Evolutionary conservation across 2,888 invertebrate species (phyloP), one percentile per base, ranked within the genome.

Genomic region (Ariolimax columbianus): DNA sequence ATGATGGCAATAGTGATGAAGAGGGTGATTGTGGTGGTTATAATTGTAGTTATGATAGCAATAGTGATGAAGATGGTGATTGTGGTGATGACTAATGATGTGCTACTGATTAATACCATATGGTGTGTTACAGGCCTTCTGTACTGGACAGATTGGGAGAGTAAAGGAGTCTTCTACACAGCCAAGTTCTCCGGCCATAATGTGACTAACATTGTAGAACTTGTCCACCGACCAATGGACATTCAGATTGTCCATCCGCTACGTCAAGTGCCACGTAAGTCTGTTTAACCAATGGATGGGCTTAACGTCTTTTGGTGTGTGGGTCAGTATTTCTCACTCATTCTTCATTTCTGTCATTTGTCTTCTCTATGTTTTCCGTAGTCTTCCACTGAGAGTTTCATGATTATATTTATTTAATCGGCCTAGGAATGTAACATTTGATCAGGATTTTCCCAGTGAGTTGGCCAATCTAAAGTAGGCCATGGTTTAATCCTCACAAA

Each of bases 71-170:
- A n/a, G n/a, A n/a, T n/a, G n/a, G n/a, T n/a, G n/a, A n/a, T n/a
- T n/a, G n/a, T n/a, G n/a, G n/a, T n/a, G n/a, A n/a, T n/a, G n/a
- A n/a, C n/a, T n/a, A n/a, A n/a, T n/a, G n/a, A n/a, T n/a, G n/a
- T n/a, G n/a, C n/a, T n/a, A n/a, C n/a, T n/a, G n/a, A n/a, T n/a
- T n/a, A n/a, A n/a, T n/a, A n/a, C n/a, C n/a, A n/a, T 38, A 43
- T 40, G 19, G 30, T 40, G 26, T 81, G 3, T 55, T 43, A 0
- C 79, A 85, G 85, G 79, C n/a, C 96, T 95, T 90, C 91, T 95
- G 77, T 99, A 97, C 95, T 99, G 99, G 98, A 98, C 98, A 0
- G 99, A 99, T 93, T 99, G 99, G 99, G 99, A 99, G 94, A 95
- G 98, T 79, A 98, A 98, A 93, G 97, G 97, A 0, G 97, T 99